Percentiles rank a stretch among this genome's conserved stretches.
Conservation (phyloP, 2,113 vertebrate species). For the Rhizomys pruinosus region DNA sequence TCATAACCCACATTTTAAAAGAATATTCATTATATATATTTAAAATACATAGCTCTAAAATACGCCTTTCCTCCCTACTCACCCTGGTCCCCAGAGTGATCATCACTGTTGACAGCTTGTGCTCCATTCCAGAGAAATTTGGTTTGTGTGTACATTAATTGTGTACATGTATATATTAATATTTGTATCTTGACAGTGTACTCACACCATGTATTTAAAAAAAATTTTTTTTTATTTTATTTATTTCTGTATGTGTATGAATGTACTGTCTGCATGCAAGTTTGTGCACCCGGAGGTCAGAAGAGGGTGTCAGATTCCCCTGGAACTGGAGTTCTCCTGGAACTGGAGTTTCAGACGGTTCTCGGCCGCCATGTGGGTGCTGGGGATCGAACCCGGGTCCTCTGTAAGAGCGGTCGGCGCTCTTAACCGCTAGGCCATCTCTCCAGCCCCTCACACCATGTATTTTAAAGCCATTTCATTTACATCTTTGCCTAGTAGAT, state of each 20-base stretch:
- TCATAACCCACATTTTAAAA: slow-evolving; percentile 43
- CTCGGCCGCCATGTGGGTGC: too few relatives aligned
- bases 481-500: slow-evolving; percentile 30
- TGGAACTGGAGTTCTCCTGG: too few relatives aligned
- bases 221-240: neutral
- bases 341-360: too few relatives aligned
- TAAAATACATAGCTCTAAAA: slow-evolving; percentile 26
- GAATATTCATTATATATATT: slow-evolving; percentile 11
- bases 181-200: slow-evolving; percentile 37
- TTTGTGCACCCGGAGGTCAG: too few relatives aligned
- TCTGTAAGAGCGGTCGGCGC: too few relatives aligned
- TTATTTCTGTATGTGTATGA: too few relatives aligned
- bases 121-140: slow-evolving; percentile 35
- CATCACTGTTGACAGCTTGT: slow-evolving; percentile 6
- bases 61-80: neutral
- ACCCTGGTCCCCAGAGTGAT: neutral
- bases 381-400: too few relatives aligned
- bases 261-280: too few relatives aligned
- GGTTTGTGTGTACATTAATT: neutral
- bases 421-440: too few relatives aligned
- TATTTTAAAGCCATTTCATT: slow-evolving; percentile 40
- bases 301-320: too few relatives aligned
- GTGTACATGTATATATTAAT: neutral
- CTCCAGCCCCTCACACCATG: neutral
- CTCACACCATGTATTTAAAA: slow-evolving; percentile 43